Evolutionary conservation across 2,797 vertebrate species (phyloP).

Genomic region (Podarcis lilfordi): DNA sequence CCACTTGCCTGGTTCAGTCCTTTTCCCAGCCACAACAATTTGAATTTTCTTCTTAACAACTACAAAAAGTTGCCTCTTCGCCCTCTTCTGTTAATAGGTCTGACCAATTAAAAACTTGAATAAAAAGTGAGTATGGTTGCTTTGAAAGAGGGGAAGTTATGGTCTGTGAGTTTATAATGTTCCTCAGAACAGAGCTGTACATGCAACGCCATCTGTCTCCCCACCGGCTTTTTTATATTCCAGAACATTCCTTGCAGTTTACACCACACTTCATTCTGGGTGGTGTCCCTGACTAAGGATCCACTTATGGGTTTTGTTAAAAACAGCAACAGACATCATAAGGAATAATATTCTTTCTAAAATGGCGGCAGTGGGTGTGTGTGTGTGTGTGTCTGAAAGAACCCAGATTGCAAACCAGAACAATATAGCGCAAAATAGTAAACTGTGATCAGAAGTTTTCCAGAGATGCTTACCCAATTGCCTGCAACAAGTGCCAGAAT

Average conservation of each 20-base stretch:
- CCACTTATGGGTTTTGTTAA: background rate
- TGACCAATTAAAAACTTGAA: background rate
- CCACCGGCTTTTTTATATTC: no score
- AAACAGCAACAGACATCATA: background rate
- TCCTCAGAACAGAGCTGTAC: background rate
- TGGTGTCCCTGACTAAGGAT: background rate
- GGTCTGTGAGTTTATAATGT: background rate
- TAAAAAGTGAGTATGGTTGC: background rate
- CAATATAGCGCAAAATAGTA: background rate
- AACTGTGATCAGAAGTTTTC: background rate
- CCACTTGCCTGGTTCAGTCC: background rate
- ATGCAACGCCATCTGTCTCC: background rate
- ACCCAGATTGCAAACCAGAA: background rate
- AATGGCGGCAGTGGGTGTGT: no score
- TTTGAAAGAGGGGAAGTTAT: background rate
- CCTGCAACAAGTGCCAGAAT: background rate
- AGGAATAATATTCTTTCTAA: background rate
- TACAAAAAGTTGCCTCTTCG: background rate
- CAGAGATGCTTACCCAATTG: background rate
- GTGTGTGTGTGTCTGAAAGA: background rate
- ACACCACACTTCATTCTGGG: background rate
- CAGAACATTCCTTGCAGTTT: background rate
- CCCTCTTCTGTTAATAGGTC: background rate
- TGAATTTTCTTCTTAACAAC: background rate
- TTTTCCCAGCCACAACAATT: no score